phyloP scores from a whole-genome alignment of 2,113 vertebrate genomes.

The Cavia aperea region DNA sequence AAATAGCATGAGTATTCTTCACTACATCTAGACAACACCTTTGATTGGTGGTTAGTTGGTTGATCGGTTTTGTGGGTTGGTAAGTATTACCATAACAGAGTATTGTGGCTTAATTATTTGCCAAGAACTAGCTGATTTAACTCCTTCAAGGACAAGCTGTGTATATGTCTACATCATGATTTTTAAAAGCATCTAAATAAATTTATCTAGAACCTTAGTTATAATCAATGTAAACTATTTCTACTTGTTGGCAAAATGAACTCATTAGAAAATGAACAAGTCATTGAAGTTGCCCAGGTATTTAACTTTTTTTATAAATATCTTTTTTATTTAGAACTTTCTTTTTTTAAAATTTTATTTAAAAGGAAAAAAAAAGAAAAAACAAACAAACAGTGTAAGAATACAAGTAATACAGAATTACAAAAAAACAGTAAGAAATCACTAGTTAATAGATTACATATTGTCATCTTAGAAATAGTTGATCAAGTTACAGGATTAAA shows the following conservation, averaged over 20 bases:
- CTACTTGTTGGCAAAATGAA: not conserved
- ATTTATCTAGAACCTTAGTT: not conserved
- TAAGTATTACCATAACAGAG: not conserved
- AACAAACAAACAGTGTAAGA: too few relatives aligned
- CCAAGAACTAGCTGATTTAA: not conserved
- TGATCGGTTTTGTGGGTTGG: not conserved
- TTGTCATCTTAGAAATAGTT: too few relatives aligned
- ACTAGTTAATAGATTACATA: too few relatives aligned
- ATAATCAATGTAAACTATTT: not conserved
- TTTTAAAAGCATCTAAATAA: not conserved
- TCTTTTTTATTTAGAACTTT: too few relatives aligned
- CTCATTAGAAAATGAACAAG: not conserved
- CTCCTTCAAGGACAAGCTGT: not conserved
- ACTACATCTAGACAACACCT: not conserved
- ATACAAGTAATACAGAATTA: too few relatives aligned
- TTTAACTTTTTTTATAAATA: not conserved
- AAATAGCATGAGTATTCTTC: not conserved
- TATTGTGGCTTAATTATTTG: not conserved
- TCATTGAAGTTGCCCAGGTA: not conserved
- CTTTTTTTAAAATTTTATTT: too few relatives aligned
- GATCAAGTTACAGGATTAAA: too few relatives aligned
- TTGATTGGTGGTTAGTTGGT: not conserved
- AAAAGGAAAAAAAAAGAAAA: too few relatives aligned
- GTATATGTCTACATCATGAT: not conserved
- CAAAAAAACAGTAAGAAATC: too few relatives aligned